These are phyloP conservation scores for Eriocheir sinensis DNA, from an alignment of 1,140 invertebrate species.

Conservation along the genomic window DNA sequence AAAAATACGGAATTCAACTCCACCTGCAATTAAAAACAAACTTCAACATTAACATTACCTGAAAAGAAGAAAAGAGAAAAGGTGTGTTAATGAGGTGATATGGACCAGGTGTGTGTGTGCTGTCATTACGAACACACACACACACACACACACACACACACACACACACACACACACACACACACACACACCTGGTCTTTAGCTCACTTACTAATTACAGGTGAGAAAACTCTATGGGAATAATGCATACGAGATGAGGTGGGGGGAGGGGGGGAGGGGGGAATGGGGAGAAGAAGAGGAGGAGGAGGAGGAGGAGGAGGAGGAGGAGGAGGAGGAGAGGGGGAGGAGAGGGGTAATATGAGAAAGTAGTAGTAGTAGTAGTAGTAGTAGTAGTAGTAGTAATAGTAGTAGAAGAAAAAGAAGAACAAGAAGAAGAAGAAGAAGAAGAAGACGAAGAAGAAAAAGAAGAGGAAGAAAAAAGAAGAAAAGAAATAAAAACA, in stretches of 20 bases:
- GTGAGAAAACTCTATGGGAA: background rate
- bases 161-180: no score
- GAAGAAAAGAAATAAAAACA: no score
- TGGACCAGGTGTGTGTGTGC: no score
- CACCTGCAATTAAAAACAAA: background rate
- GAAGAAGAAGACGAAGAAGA: no score
- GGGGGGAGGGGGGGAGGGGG: background rate
- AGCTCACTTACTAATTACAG: slow-evolving; percentile 2
- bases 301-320: background rate
- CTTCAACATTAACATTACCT: background rate
- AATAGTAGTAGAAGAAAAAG: no score
- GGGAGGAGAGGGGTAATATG: background rate
- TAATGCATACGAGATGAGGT: slow-evolving; percentile 12
- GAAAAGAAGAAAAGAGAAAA: background rate
- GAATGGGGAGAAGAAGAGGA: background rate
- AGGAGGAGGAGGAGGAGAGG: background rate
- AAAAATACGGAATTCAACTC: background rate
- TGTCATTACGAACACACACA: no score
- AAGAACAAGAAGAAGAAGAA: no score
- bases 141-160: no score
- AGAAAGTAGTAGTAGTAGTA: no score
- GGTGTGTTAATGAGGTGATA: background rate
- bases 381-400: no score
- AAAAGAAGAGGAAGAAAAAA: no score
- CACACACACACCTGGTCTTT: background rate